These are phyloP conservation scores for Euzophera pinguis DNA, from an alignment of 2,888 invertebrate species.

Conservation along the genomic window DNA sequence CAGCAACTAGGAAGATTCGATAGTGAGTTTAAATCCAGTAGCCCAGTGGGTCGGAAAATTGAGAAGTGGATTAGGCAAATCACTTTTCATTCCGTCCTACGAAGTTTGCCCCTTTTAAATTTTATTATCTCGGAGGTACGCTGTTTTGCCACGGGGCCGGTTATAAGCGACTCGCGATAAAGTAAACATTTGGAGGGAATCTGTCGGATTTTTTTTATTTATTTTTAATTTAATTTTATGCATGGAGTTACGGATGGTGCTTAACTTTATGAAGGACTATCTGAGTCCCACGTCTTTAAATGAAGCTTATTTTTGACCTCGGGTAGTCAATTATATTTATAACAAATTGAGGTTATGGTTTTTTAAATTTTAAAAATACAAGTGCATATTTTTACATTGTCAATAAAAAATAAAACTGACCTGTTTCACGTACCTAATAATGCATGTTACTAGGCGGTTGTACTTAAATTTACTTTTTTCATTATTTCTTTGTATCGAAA, in stretches of 20 bases:
- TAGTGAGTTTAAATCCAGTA: conserved; percentile 51
- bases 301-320: too few species aligned
- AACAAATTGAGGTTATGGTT: too few species aligned
- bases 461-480: too few species aligned
- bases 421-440: too few species aligned
- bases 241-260: neutral
- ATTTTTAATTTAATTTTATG: neutral
- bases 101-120: conserved; percentile 78
- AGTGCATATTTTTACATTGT: too few species aligned
- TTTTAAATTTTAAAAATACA: too few species aligned
- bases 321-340: too few species aligned
- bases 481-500: too few species aligned
- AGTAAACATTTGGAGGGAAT: neutral
- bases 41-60: conserved; percentile 71
- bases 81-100: conserved; percentile 73
- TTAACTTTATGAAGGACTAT: neutral
- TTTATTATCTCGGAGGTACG: conserved; percentile 66
- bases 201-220: neutral
- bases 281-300: too few species aligned
- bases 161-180: conserved; percentile 29
- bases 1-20: conserved; percentile 35
- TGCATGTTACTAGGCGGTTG: too few species aligned
- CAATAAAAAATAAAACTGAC: too few species aligned
- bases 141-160: conserved; percentile 29
- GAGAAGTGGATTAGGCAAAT: conserved; percentile 78